A percentile compares a stretch with the other conserved stretches of the same genome.
phyloP scores from a whole-genome alignment of 1,140 invertebrate genomes.

The Drosophila sucinea region DNA sequence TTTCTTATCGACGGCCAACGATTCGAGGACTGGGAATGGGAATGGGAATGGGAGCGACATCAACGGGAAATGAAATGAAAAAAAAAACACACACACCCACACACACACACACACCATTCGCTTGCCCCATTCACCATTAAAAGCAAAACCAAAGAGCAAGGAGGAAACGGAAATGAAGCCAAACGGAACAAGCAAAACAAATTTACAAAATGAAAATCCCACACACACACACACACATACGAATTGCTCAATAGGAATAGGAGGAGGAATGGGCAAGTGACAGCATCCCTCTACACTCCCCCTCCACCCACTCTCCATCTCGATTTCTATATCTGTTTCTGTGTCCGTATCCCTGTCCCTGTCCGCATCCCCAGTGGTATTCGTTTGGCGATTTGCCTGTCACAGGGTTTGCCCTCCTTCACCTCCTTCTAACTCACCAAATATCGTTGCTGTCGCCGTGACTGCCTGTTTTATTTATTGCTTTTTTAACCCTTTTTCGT shows the following conservation, averaged over 20 bases:
- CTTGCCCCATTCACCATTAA: not conserved
- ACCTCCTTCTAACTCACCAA: slow-evolving; percentile 52
- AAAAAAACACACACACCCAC: slow-evolving; percentile 31
- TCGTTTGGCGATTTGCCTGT: slow-evolving; percentile 80
- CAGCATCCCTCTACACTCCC: slow-evolving; percentile 19
- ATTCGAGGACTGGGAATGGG: slow-evolving; percentile 25
- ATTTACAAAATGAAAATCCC: slow-evolving; percentile 81
- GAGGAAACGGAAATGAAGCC: slow-evolving; percentile 76
- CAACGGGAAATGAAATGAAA: slow-evolving; percentile 48
- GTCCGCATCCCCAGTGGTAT: slow-evolving; percentile 63
- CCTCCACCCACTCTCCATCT: not conserved
- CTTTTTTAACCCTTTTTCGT: slow-evolving; percentile 80
- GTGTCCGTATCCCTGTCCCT: not conserved
- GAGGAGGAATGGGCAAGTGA: not conserved
- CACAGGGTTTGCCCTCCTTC: slow-evolving; percentile 32
- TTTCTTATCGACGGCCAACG: slow-evolving; percentile 74
- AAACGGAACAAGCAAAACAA: slow-evolving; percentile 81
- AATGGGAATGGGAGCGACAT: slow-evolving; percentile 12
- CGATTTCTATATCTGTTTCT: not conserved
- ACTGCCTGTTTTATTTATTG: slow-evolving; percentile 81
- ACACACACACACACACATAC: slow-evolving; percentile 38
- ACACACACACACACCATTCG: slow-evolving; percentile 15
- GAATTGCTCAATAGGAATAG: not conserved
- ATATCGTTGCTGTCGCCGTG: slow-evolving; percentile 73
- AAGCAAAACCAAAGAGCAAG: not conserved